phyloP scores from a whole-genome alignment of 1,140 invertebrate genomes.

The Leucophenga varia region DNA sequence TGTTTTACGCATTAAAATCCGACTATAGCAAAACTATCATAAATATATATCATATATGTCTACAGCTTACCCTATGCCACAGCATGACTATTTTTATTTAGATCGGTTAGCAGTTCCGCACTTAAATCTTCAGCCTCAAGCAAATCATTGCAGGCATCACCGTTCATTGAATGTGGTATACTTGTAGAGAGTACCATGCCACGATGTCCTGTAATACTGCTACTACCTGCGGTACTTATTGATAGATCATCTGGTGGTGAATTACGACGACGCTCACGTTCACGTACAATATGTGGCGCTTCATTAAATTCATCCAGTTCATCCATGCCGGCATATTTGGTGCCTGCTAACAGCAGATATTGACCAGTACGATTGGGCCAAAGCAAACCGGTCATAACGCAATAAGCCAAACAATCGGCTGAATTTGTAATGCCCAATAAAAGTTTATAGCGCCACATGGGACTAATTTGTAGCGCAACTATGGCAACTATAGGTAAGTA shows the following conservation, averaged over 20 bases:
- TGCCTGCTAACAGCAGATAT: constrained; percentile 78
- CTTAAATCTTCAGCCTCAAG: constrained; percentile 47
- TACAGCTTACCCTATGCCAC: too few relatives aligned
- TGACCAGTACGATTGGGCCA: constrained; percentile 91
- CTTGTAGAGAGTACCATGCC: constrained; percentile 42
- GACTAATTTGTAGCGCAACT: constrained; percentile 88
- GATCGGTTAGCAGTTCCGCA: constrained; percentile 48
- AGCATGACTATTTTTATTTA: constrained; percentile 55
- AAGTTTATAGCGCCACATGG: constrained; percentile 94
- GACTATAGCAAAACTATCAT: too few relatives aligned
- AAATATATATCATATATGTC: too few relatives aligned
- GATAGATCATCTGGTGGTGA: constrained; percentile 40
- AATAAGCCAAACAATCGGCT: constrained; percentile 90
- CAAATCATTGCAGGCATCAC: constrained; percentile 41
- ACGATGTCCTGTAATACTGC: constrained; percentile 6
- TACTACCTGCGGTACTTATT: constrained; percentile 20
- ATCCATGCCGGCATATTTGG: constrained; percentile 70
- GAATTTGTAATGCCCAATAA: constrained; percentile 91
- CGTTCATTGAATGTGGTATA: constrained; percentile 46
- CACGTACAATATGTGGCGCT: constrained; percentile 70
- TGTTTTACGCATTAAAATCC: too few relatives aligned
- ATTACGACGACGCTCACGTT: constrained; percentile 45
- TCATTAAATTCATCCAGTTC: constrained; percentile 91
- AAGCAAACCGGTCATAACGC: constrained; percentile 88
- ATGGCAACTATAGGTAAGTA: constrained; percentile 93